Evolutionary conservation across 2,888 invertebrate species (phyloP), one percentile per base, ranked within the genome.

Genomic region (Hecatera dysodea): DNA sequence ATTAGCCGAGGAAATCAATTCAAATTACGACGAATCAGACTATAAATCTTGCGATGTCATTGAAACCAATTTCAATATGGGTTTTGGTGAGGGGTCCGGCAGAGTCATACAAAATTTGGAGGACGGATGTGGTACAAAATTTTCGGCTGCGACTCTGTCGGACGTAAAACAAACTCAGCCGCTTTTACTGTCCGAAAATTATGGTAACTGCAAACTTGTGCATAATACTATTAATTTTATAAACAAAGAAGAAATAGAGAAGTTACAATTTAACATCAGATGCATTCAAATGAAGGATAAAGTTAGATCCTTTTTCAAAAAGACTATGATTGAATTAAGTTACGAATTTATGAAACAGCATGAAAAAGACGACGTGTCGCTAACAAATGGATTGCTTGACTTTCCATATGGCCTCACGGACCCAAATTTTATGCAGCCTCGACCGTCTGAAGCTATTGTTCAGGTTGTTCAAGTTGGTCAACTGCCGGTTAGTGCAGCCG

Each of bases 381-480:
- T 53, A 63, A 56, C 29, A 1, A 59, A 71, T 48, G 56, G 24
- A 60, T 27, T 70, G 33, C 67, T 79, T 72, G 72, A 62, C n/a
- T 89, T 86, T 76, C 88, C 86, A 24, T 87, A 80, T 59, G 86
- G 81, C 44, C 78, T 90, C 7, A 83, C 82, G 17, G 67, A 96
- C 59, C 91, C 96, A 57, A 97, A 97, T 75, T 96, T 97, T 93
- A 96, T 97, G 75, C 93, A 96, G 50, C 97, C 97, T 1, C 73
- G 93, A 85, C 89, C 94, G 86, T 66, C 86, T 42, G 88, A 92
- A 78, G 66, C 87, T 11, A 92, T 96, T 11, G 96, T 97, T 1
- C 96, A 97, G 87, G 96, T 97, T 2, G 97, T 97, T 0, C 97
- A 97, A 87, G 94, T 97, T 3, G 96, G 96, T 1, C 95, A 96